phyloP scores from a whole-genome alignment of 1,140 invertebrate genomes.

The Hormaphis cornu region DNA sequence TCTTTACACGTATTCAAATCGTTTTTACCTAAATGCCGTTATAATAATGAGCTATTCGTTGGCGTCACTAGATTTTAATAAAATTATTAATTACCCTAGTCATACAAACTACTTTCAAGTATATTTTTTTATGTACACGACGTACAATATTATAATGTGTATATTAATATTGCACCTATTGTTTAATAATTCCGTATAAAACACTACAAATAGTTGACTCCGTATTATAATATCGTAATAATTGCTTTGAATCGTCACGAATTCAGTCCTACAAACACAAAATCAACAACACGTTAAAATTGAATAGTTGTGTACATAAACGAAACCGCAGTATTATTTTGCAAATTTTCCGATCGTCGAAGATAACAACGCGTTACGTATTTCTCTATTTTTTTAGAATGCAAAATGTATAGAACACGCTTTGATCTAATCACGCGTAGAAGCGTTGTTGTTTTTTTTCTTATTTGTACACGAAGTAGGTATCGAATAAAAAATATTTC shows the following conservation, averaged over 20 bases:
- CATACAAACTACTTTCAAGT: not conserved
- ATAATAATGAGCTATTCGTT: not conserved
- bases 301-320: not conserved
- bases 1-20: not conserved
- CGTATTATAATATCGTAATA: not conserved
- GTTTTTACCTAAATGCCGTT: not conserved
- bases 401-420: no score
- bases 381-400: no score
- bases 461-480: no score
- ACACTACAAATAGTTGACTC: slow-evolving; percentile 21
- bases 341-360: no score
- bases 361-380: no score
- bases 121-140: not conserved
- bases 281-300: not conserved
- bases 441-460: no score
- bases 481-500: no score
- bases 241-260: slow-evolving; percentile 3
- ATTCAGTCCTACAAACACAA: slow-evolving; percentile 25
- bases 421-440: no score
- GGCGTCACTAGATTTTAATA: not conserved
- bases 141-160: not conserved
- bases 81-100: not conserved
- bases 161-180: not conserved
- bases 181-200: slow-evolving; percentile 1
- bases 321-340: no score